phyloP scores from a whole-genome alignment of 1,140 invertebrate genomes.

The Goniozus legneri region DNA sequence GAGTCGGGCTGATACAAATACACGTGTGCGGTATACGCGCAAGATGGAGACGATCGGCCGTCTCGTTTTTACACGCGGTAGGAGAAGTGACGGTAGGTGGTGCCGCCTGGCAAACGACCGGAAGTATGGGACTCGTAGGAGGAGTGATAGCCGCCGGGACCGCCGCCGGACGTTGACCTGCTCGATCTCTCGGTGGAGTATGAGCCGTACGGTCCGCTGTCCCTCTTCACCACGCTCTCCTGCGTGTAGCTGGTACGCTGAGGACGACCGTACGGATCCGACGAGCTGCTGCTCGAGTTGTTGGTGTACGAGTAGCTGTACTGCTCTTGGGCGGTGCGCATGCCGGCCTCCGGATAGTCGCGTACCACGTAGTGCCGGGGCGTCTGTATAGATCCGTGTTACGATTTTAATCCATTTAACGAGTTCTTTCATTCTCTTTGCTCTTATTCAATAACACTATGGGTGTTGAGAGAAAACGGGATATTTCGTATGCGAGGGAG shows the following conservation, averaged over 20 bases:
- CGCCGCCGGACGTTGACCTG: slow-evolving; percentile 62
- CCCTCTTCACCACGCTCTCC: slow-evolving; percentile 64
- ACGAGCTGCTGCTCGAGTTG: slow-evolving; percentile 52
- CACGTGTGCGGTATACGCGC: too few species aligned
- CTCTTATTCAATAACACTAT: too few species aligned
- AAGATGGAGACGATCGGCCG: too few species aligned
- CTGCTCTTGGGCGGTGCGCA: slow-evolving; percentile 69
- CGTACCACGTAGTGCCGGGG: slow-evolving; percentile 80
- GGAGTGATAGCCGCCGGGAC: slow-evolving; percentile 71
- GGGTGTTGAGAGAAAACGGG: too few species aligned
- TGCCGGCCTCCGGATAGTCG: slow-evolving; percentile 67
- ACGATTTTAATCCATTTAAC: too few species aligned
- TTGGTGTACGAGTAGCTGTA: slow-evolving; percentile 80
- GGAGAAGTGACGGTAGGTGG: slow-evolving; percentile 77
- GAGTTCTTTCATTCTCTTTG: too few species aligned
- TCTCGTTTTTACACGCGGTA: slow-evolving; percentile 68
- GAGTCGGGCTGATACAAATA: too few species aligned
- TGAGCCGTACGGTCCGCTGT: slow-evolving; percentile 61
- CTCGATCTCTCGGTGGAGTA: slow-evolving; percentile 71
- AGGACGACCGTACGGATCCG: slow-evolving; percentile 58
- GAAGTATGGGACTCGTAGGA: slow-evolving; percentile 73
- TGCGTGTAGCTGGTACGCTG: slow-evolving; percentile 61
- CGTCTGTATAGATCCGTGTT: slow-evolving; percentile 60
- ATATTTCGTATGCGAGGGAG: too few species aligned
- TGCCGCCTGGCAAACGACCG: slow-evolving; percentile 76